Percentiles rank a stretch among this genome's conserved stretches.
These are phyloP conservation scores for Echeneis naucrates DNA, from an alignment of 2,797 vertebrate genomes.

Conservation along the genomic window DNA sequence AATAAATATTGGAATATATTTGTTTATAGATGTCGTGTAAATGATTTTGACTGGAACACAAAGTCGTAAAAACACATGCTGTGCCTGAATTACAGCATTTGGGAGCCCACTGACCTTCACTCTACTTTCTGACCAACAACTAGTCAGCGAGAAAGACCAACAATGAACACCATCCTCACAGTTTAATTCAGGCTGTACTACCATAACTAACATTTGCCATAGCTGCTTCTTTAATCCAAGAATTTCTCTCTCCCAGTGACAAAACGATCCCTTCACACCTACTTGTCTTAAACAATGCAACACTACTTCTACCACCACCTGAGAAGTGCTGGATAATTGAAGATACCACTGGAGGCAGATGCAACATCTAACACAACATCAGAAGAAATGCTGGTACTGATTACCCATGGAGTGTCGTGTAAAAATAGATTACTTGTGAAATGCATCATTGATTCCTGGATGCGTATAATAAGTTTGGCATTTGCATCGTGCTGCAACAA, in stretches of 20 bases:
- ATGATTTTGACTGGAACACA: too few relatives aligned
- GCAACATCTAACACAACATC: conserved; percentile 34
- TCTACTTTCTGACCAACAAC: not conserved
- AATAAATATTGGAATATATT: too few relatives aligned
- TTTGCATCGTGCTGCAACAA: conserved; percentile 21
- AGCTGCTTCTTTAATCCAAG: not conserved
- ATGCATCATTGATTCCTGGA: conserved; percentile 53
- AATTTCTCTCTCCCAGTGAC: not conserved
- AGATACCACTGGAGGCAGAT: conserved; percentile 37
- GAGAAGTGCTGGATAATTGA: conserved; percentile 41
- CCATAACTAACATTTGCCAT: not conserved
- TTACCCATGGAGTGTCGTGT: conserved; percentile 10
- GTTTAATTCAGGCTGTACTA: not conserved
- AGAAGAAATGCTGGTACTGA: conserved; percentile 38
- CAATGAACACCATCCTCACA: not conserved
- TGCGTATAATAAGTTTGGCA: conserved; percentile 38
- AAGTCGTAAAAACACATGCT: too few relatives aligned
- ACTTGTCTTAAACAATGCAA: not conserved
- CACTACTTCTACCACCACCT: not conserved
- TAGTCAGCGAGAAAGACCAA: not conserved
- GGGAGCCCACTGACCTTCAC: not conserved
- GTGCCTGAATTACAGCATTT: not conserved
- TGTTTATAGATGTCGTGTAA: too few relatives aligned
- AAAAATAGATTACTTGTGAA: conserved; percentile 41
- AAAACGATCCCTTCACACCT: not conserved